phyloP scores from a whole-genome alignment of 2,797 vertebrate species.

The Peromyscus attwateri region DNA sequence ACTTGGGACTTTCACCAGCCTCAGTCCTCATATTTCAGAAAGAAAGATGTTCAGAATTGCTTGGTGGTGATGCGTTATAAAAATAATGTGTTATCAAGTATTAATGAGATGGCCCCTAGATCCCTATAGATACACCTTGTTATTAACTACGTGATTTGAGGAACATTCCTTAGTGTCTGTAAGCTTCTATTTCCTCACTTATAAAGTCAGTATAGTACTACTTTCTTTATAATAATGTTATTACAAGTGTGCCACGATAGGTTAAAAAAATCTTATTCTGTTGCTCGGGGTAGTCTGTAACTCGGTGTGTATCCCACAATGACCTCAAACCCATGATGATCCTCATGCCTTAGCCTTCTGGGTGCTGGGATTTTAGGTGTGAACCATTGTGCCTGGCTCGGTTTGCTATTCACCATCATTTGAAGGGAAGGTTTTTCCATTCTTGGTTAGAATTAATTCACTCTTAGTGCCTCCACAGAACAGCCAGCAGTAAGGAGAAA shows the following conservation, averaged over 20 bases:
- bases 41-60: conserved; percentile 4
- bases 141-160: neutral
- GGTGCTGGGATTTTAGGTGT: neutral
- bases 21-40: conserved; percentile 12
- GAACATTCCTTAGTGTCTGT: neutral
- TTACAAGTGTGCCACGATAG: neutral
- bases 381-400: neutral
- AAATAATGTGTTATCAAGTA: neutral
- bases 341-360: neutral
- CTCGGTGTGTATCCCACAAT: neutral
- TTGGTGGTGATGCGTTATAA: neutral
- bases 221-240: neutral
- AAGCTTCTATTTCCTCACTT: neutral
- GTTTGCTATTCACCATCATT: neutral
- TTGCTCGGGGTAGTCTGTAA: neutral
- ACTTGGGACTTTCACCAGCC: neutral
- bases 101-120: neutral
- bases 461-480: neutral
- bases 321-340: neutral
- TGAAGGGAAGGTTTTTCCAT: neutral
- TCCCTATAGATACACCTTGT: neutral
- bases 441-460: neutral
- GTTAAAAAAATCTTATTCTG: neutral
- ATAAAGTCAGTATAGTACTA: neutral
- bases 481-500: neutral